Evolutionary conservation across 2,888 invertebrate genomes (phyloP).

Genomic region (Polymixis flavicincta): DNA sequence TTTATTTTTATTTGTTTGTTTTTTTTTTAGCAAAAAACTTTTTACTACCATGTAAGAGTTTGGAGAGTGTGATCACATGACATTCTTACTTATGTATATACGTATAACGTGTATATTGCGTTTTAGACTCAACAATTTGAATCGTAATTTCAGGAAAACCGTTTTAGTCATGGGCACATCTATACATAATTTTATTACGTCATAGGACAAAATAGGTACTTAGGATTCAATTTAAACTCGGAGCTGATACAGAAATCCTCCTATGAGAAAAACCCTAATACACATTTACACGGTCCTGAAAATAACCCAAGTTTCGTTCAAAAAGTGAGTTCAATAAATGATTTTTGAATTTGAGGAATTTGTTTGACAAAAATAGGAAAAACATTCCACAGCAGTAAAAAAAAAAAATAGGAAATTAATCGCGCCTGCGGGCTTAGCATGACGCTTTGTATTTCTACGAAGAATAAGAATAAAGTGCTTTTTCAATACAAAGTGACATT

Average conservation of each 20-base stretch:
- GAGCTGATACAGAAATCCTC: not conserved
- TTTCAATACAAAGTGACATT: too few species aligned
- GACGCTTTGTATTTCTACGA: too few species aligned
- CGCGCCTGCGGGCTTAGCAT: too few species aligned
- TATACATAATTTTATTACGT: slow-evolving; percentile 2
- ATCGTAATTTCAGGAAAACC: not conserved
- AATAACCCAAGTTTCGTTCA: not conserved
- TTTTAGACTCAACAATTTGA: not conserved
- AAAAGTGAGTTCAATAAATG: too few species aligned
- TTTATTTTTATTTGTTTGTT: too few species aligned
- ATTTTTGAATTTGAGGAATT: too few species aligned
- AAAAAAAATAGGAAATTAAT: not conserved
- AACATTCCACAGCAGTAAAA: not conserved
- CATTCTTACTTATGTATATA: not conserved
- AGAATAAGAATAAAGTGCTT: too few species aligned
- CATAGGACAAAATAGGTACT: not conserved
- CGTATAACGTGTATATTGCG: not conserved
- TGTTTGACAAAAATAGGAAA: too few species aligned
- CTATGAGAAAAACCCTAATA: not conserved
- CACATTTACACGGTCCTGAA: not conserved
- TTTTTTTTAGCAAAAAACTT: too few species aligned
- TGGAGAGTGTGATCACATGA: not conserved
- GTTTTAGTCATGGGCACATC: slow-evolving; percentile 1
- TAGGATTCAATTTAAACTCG: not conserved
- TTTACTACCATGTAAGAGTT: too few species aligned